Conservation (phyloP, 2,797 vertebrate genomes). For the Semaprochilodus insignis region DNA sequence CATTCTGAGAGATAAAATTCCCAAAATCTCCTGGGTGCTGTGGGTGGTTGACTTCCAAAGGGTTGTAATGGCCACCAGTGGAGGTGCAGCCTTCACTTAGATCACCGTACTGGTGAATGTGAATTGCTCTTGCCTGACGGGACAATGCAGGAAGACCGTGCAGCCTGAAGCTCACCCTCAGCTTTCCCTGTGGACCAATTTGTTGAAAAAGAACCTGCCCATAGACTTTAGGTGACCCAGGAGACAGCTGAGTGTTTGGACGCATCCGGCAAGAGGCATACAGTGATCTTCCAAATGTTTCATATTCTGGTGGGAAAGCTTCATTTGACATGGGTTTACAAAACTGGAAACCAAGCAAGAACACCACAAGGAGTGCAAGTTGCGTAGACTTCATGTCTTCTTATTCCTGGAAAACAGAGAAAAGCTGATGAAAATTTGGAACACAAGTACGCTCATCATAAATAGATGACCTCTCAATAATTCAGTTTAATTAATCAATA, state of each 20-base stretch:
- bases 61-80: conserved; percentile 90
- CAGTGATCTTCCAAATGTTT: conserved; percentile 70
- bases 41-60: conserved; percentile 80
- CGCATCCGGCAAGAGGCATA: conserved; percentile 82
- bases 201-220: conserved; percentile 88
- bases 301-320: neutral
- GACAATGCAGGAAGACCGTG: conserved; percentile 77
- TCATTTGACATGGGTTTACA: neutral
- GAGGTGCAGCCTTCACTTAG: conserved; percentile 85
- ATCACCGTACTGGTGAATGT: conserved; percentile 91
- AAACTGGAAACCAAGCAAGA: conserved; percentile 15
- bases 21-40: conserved; percentile 92
- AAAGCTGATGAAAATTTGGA: no score
- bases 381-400: neutral
- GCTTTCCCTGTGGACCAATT: conserved; percentile 68
- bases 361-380: neutral
- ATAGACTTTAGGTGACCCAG: conserved; percentile 77
- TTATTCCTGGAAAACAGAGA: conserved; percentile 15
- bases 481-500: no score
- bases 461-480: no score
- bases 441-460: no score
- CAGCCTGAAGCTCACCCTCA: conserved; percentile 81
- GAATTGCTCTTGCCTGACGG: conserved; percentile 81
- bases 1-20: conserved; percentile 85
- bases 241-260: conserved; percentile 78